These are phyloP conservation scores for Condylostylus longicornis DNA, from an alignment of 1,140 invertebrate species.

Conservation along the genomic window DNA sequence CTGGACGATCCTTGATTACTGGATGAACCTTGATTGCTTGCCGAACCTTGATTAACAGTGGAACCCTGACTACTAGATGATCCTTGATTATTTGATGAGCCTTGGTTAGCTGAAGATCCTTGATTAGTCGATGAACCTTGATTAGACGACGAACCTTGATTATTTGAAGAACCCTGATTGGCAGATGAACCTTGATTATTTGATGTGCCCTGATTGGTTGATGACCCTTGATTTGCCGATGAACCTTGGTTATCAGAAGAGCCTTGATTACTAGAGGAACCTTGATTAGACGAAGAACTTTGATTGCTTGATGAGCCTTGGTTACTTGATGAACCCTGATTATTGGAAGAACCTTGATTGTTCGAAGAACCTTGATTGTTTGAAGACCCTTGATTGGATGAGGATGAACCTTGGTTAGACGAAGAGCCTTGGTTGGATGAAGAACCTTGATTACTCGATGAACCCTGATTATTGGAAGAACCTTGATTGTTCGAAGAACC, in stretches of 20 bases:
- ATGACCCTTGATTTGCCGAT: background rate
- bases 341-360: constrained; percentile 1
- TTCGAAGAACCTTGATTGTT: constrained; percentile 5
- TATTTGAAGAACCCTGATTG: constrained; percentile 10
- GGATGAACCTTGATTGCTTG: constrained; percentile 5
- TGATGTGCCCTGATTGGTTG: constrained; percentile 6
- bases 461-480: constrained; percentile 14
- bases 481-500: constrained; percentile 11
- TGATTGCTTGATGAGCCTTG: constrained; percentile 4
- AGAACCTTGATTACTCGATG: constrained; percentile 3
- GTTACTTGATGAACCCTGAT: constrained; percentile 1
- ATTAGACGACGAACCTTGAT: constrained; percentile 7
- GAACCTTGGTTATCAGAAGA: constrained; percentile 5
- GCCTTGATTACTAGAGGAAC: background rate
- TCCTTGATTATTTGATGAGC: constrained; percentile 8
- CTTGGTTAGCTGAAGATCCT: constrained; percentile 12
- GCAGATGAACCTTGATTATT: constrained; percentile 5
- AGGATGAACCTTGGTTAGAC: constrained; percentile 3
- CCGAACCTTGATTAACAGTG: background rate
- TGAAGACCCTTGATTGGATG: constrained; percentile 1
- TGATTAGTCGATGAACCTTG: constrained; percentile 6
- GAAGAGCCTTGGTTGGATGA: constrained; percentile 3
- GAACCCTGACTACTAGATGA: background rate
- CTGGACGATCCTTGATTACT: too few relatives aligned
- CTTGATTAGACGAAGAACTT: constrained; percentile 3